phyloP scores from a whole-genome alignment of 2,113 vertebrate genomes.

The Gymnorhina tibicen region DNA sequence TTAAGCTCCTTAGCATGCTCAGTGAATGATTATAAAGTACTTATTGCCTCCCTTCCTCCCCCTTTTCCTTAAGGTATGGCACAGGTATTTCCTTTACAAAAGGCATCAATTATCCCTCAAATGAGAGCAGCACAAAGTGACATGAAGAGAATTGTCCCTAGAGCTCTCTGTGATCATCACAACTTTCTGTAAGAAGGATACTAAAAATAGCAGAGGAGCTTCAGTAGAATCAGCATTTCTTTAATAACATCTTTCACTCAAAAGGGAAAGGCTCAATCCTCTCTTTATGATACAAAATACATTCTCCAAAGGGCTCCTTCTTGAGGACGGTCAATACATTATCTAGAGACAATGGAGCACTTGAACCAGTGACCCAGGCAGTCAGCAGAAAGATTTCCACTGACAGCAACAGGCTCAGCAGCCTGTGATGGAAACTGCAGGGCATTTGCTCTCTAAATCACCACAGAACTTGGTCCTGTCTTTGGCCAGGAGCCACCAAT shows the following conservation, averaged over 20 bases:
- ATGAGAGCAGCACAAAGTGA: constrained; percentile 1
- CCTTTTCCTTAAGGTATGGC: neutral
- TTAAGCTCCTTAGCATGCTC: neutral
- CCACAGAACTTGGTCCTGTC: neutral
- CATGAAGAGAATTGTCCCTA: neutral
- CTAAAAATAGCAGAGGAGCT: neutral
- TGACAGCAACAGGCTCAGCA: neutral
- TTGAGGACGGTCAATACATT: neutral
- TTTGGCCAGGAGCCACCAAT: constrained; percentile 11
- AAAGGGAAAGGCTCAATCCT: neutral
- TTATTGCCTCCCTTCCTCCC: neutral
- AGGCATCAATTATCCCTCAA: constrained; percentile 49
- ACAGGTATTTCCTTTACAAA: constrained; percentile 63
- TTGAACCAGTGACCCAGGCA: constrained; percentile 33
- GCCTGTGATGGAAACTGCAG: neutral
- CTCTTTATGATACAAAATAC: constrained; percentile 41
- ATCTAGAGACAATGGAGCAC: constrained; percentile 9
- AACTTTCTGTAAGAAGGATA: neutral
- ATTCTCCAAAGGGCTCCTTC: constrained; percentile 4
- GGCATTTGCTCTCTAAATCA: neutral
- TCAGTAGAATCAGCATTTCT: neutral
- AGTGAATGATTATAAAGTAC: neutral
- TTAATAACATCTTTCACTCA: neutral
- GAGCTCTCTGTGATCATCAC: neutral
- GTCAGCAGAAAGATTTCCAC: neutral